Conservation (phyloP, 2,797 vertebrate genomes). For the Distichodus sexfasciatus region DNA sequence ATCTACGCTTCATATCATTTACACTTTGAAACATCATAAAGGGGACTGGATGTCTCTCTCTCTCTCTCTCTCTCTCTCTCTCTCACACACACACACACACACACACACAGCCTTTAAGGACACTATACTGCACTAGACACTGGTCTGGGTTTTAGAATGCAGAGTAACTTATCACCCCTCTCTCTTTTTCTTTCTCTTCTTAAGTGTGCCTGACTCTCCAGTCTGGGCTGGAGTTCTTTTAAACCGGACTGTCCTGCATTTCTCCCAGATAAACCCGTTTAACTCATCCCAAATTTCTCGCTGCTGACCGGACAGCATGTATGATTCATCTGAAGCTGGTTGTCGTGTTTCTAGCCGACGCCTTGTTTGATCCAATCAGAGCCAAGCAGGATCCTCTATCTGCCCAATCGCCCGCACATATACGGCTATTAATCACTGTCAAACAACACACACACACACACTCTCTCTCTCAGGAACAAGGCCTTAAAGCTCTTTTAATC, state of each 20-base stretch:
- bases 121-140: too few relatives aligned
- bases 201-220: slow-evolving; percentile 12
- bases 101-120: too few relatives aligned
- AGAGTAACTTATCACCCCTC: neutral
- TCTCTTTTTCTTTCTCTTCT: slow-evolving; percentile 10
- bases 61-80: too few relatives aligned
- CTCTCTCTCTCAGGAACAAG: too few relatives aligned
- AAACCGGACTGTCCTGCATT: neutral
- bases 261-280: slow-evolving; percentile 31
- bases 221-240: neutral
- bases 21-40: too few relatives aligned
- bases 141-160: too few relatives aligned
- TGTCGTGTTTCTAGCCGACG: slow-evolving; percentile 25
- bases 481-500: neutral
- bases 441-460: neutral
- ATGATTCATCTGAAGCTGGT: slow-evolving; percentile 37
- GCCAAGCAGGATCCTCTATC: slow-evolving; percentile 9
- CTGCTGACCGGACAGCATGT: slow-evolving; percentile 14
- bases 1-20: too few relatives aligned
- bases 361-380: slow-evolving; percentile 36
- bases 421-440: slow-evolving; percentile 30
- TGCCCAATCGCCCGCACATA: neutral
- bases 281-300: slow-evolving; percentile 22
- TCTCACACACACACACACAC: too few relatives aligned
- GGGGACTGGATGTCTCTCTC: too few relatives aligned